phyloP scores from a whole-genome alignment of 2,888 invertebrate species.

The Xestobium rufovillosum region DNA sequence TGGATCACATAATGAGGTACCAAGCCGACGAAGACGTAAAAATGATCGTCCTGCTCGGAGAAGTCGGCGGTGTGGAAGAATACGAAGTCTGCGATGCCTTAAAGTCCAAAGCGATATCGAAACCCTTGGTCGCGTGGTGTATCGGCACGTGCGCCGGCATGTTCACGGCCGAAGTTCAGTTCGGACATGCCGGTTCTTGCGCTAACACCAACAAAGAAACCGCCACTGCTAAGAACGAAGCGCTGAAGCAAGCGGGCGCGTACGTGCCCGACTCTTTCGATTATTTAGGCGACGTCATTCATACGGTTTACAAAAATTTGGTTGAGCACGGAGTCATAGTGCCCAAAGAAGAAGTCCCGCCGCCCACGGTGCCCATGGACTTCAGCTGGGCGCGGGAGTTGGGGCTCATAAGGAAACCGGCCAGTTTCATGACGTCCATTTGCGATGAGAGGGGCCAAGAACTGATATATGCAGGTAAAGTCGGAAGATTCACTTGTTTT shows the following conservation, averaged over 20 bases:
- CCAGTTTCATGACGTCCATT: constrained; percentile 98
- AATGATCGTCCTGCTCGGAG: constrained; percentile 91
- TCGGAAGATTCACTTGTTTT: too few species aligned
- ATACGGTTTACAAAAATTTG: constrained; percentile 64
- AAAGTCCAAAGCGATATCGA: constrained; percentile 70
- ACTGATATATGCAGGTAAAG: constrained; percentile 93
- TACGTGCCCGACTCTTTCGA: constrained; percentile 92
- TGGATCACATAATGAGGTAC: constrained; percentile 90
- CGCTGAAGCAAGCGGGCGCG: constrained; percentile 75
- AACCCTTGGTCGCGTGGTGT: constrained; percentile 98
- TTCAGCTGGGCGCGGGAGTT: constrained; percentile 98
- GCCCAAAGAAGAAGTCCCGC: constrained; percentile 86
- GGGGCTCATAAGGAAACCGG: constrained; percentile 96
- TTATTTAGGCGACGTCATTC: constrained; percentile 70
- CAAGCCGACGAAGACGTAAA: constrained; percentile 78
- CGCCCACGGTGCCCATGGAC: constrained; percentile 99
- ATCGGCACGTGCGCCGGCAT: constrained; percentile 73
- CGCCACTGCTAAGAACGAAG: constrained; percentile 85
- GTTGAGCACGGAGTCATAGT: constrained; percentile 77
- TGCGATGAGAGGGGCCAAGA: constrained; percentile 99
- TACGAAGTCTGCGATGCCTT: constrained; percentile 92
- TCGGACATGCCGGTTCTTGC: constrained; percentile 98
- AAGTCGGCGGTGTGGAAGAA: constrained; percentile 98
- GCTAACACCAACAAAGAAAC: constrained; percentile 86
- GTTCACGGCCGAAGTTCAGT: constrained; percentile 85